phyloP scores from a whole-genome alignment of 2,888 invertebrate genomes.

The Drosophila hamatofila region DNA sequence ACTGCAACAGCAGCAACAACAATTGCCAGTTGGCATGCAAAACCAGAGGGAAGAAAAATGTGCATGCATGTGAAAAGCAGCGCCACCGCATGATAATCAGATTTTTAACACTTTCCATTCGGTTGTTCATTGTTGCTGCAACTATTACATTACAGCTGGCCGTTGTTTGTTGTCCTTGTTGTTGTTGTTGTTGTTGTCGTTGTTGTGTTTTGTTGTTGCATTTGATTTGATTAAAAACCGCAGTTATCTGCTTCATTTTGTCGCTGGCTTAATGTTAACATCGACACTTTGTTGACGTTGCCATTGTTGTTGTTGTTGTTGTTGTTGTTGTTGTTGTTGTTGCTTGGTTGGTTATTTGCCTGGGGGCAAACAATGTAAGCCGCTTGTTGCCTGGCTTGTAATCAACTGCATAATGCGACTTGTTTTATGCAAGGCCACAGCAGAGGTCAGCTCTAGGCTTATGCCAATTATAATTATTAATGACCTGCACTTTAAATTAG shows the following conservation, averaged over 20 bases:
- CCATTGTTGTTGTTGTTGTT: conserved; percentile 5
- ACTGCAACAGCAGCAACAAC: conserved; percentile 9
- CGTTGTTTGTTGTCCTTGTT: conserved; percentile 14
- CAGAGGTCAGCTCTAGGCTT: conserved; percentile 49
- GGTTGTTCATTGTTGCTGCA: conserved; percentile 49
- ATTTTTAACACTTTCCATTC: conserved; percentile 80
- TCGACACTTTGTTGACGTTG: conserved; percentile 65
- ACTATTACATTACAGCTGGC: conserved; percentile 57
- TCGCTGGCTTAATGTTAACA: conserved; percentile 70
- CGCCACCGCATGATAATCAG: conserved; percentile 80
- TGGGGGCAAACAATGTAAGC: conserved; percentile 55
- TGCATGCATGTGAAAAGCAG: conserved; percentile 73
- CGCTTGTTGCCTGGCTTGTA: conserved; percentile 57
- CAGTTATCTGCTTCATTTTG: conserved; percentile 78
- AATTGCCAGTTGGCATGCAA: conserved; percentile 60
- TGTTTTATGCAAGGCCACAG: conserved; percentile 60
- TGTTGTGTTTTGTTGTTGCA: conserved; percentile 59
- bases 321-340: conserved; percentile 21
- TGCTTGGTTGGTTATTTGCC: conserved; percentile 12
- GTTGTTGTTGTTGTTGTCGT: conserved; percentile 15
- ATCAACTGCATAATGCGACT: conserved; percentile 63
- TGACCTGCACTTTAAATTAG: conserved; percentile 57
- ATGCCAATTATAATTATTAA: conserved; percentile 55
- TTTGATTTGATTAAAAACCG: conserved; percentile 81
- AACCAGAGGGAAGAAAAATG: conserved; percentile 70